Evolutionary conservation across 2,888 invertebrate genomes (phyloP).

Genomic region (Cephus nigrinus): DNA sequence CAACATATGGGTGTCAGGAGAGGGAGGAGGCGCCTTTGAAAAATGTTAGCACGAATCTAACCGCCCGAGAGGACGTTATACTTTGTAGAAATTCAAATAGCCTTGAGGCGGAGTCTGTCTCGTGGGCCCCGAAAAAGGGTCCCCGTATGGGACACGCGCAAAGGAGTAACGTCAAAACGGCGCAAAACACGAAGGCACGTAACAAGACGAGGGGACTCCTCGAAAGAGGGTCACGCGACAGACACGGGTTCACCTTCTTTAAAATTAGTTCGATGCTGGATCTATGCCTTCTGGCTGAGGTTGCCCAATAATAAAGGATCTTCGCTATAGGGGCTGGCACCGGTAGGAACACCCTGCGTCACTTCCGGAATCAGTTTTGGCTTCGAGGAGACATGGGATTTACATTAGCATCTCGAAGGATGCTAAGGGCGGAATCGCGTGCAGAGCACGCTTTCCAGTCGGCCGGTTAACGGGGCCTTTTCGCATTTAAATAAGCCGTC

Average conservation of each 20-base stretch:
- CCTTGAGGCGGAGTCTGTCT: neutral
- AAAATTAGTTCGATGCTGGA: neutral
- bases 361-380: neutral
- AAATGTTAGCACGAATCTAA: neutral
- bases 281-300: neutral
- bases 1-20: constrained; percentile 59
- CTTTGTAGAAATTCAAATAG: neutral
- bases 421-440: neutral
- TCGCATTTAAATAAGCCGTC: neutral
- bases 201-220: neutral
- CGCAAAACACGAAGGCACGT: neutral
- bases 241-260: neutral
- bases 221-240: neutral
- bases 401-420: neutral
- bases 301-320: neutral
- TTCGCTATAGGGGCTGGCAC: neutral
- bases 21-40: constrained; percentile 6
- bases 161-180: neutral
- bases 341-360: neutral
- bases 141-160: neutral
- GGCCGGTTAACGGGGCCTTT: neutral
- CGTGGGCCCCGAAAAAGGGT: neutral
- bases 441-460: neutral
- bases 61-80: neutral
- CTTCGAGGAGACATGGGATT: neutral